Conservation (phyloP, 37 sponge, comb jelly and placozoan genomes). For the Halisarca cf. caerulea region DNA sequence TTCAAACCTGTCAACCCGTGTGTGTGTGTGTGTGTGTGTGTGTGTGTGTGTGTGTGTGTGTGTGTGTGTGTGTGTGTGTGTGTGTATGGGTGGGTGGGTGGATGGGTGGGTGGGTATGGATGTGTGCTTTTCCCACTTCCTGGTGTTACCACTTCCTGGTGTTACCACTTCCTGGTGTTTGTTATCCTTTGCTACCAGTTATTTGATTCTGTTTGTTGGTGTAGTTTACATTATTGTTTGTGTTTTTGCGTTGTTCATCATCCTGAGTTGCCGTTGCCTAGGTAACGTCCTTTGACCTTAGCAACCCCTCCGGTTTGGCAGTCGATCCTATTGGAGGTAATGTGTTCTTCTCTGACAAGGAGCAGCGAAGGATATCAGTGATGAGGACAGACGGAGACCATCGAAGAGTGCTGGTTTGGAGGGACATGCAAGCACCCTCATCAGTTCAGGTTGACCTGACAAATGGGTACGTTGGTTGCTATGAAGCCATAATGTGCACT, state of each 20-base stretch:
- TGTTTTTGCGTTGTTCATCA: too few relatives aligned
- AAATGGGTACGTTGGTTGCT: not conserved
- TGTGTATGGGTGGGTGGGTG: not conserved
- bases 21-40: not conserved
- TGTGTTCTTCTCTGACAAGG: not conserved
- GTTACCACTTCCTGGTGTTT: too few relatives aligned
- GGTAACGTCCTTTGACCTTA: not conserved
- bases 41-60: not conserved
- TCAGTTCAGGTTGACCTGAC: not conserved
- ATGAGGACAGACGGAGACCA: not conserved
- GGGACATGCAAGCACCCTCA: not conserved
- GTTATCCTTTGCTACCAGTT: too few relatives aligned
- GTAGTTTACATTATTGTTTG: too few relatives aligned
- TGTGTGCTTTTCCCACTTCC: too few relatives aligned
- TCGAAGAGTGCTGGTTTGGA: not conserved
- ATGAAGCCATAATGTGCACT: not conserved
- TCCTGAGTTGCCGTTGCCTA: too few relatives aligned
- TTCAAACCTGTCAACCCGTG: not conserved
- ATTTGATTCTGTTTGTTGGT: too few relatives aligned
- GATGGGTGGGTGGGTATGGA: not conserved
- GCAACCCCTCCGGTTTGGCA: not conserved
- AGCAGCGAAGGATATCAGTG: not conserved
- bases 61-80: not conserved
- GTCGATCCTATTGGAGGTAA: conserved; percentile 10
- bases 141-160: too few relatives aligned